Base-by-base conservation (phyloP, 1,140 invertebrate species). In the Drosophila sucinea region DNA sequence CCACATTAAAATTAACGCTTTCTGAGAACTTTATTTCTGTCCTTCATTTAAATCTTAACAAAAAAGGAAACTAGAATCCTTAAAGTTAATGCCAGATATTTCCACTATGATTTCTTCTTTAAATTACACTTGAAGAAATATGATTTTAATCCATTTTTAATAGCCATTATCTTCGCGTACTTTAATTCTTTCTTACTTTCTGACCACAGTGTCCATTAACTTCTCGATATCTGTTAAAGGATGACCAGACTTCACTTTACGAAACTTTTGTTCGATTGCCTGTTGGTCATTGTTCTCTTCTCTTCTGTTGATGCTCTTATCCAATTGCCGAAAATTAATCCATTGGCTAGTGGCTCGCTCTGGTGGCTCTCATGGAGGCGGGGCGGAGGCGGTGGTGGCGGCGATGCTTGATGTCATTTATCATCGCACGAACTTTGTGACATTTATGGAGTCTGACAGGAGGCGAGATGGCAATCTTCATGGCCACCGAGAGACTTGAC, bases 381-480 rank as follows among this genome's bases (percentile, higher is more conserved):
- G 11, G 10, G 11, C 11, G 35, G 35, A 8, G 3, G 30, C 30
- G 30, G 47, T 47, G 32, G 60, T 56, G 8, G 23, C 2, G 10
- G 44, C 44, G 23, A 51, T 60, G 38, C 58, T 57, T 63, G 41
- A 67, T 78, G 73, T 84, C 84, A 89, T 89, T 89, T 89, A 83
- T 89, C 75, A 89, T 70, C 67, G 64, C 54, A 40, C 55, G 67
- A 89, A 84, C 84, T 89, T 89, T 89, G 33, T 89, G 84, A 89
- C 84, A 89, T 81, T 84, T 89, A 89, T 80, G 70, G 61, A 64
- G 62, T 66, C 67, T 67, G 77, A 84, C 84, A 84, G 65, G 41
- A 65, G 41, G 35, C 57, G 58, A 27, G 47, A 64, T 58, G 60
- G 64, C 66, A 76, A 60, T 77, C 61, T 64, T 51, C 64, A 58